Base-by-base conservation (phyloP, 2,888 invertebrate species). In the Teleiodes luculella region DNA sequence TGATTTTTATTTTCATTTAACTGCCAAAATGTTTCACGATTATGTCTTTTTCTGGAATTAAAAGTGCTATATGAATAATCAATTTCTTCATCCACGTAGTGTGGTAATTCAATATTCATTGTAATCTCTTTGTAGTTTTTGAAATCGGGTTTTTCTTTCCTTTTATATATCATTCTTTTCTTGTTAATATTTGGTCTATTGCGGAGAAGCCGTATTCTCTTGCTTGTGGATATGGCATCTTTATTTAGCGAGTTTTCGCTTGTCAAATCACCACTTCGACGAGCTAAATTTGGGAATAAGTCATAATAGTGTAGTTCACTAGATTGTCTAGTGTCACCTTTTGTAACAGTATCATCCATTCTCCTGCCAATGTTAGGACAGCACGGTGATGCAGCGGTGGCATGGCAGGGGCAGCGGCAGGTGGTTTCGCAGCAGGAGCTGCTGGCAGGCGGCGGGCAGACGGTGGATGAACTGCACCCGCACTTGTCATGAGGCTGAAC, bases 21-120 rank as follows among this genome's bases (percentile, higher is more conserved):
- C 75, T 81, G 74, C 86, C 86, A 86, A 73, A 85, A 83, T 1
- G 83, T 43, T 56, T 70, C 67, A 57, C 84, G 76, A 67, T 72
- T 78, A 66, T 68, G 68, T 67, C 80, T 74, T 58, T 72, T 59
- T 62, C 76, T 78, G 58, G 62, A 75, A 73, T 74, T 61, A 71
- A 70, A 70, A n/a, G 63, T 69, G 63, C 57, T 63, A 62, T 74
- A 70, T 62, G 62, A 65, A 58, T 71, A 68, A 56, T 76, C 71
- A 13, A 49, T 57, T 35, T 66, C 65, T 60, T 62, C 63, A 56
- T 60, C 47, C 56, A 63, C 66, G 30, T 57, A 57, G 57, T 63
- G 65, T 52, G 62, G 57, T 47, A 63, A 53, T 45, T 62, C 62
- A 36, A 56, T 54, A n/a, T 53, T 43, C 53, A 58, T 56, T 58